Evolutionary conservation across 2,888 invertebrate genomes (phyloP).

Genomic region (Caenorhabditis sp.): DNA sequence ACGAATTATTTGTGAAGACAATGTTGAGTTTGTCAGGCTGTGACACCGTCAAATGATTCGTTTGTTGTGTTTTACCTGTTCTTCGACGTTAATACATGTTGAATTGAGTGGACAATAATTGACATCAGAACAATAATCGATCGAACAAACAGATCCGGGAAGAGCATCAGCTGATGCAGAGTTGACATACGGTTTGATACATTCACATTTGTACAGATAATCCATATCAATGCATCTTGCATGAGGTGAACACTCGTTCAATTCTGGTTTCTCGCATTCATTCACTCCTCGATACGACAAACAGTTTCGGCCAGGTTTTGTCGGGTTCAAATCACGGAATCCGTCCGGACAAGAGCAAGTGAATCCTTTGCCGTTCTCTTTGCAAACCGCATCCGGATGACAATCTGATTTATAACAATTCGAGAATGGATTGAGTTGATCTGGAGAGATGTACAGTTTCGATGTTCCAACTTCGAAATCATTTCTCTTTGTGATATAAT

Average conservation of each 20-base stretch:
- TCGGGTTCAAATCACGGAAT: slow-evolving; percentile 60
- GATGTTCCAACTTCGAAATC: slow-evolving; percentile 61
- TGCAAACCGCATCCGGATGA: slow-evolving; percentile 54
- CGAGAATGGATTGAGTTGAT: slow-evolving; percentile 62
- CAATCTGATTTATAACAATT: slow-evolving; percentile 59
- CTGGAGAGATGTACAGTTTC: slow-evolving; percentile 61
- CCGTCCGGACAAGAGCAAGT: slow-evolving; percentile 43
- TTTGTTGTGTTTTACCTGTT: slow-evolving; percentile 48
- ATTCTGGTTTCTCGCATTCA: slow-evolving; percentile 58
- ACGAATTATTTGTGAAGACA: too few species aligned
- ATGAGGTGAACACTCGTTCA: slow-evolving; percentile 62
- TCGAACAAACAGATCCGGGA: slow-evolving; percentile 72
- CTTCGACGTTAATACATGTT: slow-evolving; percentile 84
- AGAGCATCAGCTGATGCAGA: slow-evolving; percentile 48
- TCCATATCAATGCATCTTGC: slow-evolving; percentile 61
- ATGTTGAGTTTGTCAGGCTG: too few species aligned
- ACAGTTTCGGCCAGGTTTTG: slow-evolving; percentile 56
- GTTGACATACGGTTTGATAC: slow-evolving; percentile 58
- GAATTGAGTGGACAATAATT: slow-evolving; percentile 89
- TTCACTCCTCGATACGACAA: slow-evolving; percentile 55
- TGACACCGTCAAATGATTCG: too few species aligned
- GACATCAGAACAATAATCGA: slow-evolving; percentile 66
- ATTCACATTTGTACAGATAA: slow-evolving; percentile 61
- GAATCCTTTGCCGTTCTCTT: slow-evolving; percentile 48
- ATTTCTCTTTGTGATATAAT: slow-evolving; percentile 55